Evolutionary conservation across 2,888 invertebrate species (phyloP), one percentile per base, ranked within the genome.

Genomic region (Drosophila pegasa): DNA sequence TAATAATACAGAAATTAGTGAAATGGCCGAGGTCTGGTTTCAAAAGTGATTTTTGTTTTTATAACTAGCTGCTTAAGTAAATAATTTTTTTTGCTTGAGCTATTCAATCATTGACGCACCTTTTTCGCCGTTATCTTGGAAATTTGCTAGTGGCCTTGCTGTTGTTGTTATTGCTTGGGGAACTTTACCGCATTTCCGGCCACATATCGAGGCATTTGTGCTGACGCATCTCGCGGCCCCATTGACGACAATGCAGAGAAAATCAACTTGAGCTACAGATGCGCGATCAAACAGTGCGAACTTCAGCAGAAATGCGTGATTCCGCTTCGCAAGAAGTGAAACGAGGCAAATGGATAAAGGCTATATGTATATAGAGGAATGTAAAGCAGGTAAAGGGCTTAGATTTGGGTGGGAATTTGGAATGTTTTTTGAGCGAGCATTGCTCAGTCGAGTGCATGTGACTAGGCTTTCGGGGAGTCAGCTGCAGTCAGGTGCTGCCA

Each of bases 241-340:
- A 63, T 63, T 75, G 75, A 75, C 75, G 75, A 59, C 68, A 75
- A 61, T 75, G 75, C 75, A 40, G 75, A 64, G 75, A 75, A 75
- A 75, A 63, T 55, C 55, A 52, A 58, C 73, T 55, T 58, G 16
- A 65, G 58, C 60, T 8, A 37, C 65, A 75, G 71, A 75, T 74
- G 66, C 29, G 54, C 27, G 48, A 59, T 71, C 71, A 75, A 75
- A 75, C 48, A 75, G 47, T 75, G 52, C 58, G 45, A 68, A 69
- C 59, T 75, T 75, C 68, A 61, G 18, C 63, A 33, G 72, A 75
- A 75, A 72, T 33, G 14, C 66, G n/a, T n/a, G n/a, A n/a, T n/a
- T n/a, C n/a, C n/a, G n/a, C n/a, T n/a, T n/a, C n/a, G n/a, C n/a
- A n/a, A n/a, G n/a, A n/a, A n/a, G n/a, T n/a, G n/a, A n/a, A n/a